Conservation (phyloP, 2,797 vertebrate genomes). For the Acanthornis magna region DNA sequence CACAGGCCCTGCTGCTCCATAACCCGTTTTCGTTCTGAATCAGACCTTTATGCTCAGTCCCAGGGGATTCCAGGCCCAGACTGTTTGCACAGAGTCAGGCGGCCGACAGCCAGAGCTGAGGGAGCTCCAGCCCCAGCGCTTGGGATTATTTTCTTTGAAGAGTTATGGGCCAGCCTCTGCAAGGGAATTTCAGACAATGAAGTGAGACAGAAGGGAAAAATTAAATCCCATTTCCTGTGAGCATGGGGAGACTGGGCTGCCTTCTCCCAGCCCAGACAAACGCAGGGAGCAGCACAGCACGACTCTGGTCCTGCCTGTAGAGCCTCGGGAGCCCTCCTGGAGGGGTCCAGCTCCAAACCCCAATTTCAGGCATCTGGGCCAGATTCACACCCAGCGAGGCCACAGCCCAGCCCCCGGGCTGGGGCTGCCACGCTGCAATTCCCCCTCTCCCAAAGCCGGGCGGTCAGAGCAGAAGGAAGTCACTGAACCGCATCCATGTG, state of each 20-base stretch:
- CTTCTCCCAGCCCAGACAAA: background rate
- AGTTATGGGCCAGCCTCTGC: background rate
- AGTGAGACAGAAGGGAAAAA: conserved; percentile 12
- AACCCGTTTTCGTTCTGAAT: background rate
- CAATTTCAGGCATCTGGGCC: background rate
- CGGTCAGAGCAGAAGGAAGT: background rate
- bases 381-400: fast-evolving
- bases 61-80: background rate
- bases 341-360: background rate
- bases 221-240: background rate
- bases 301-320: fast-evolving
- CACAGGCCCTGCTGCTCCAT: background rate
- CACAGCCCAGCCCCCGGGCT: background rate
- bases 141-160: background rate
- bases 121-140: background rate
- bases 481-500: fast-evolving
- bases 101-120: background rate
- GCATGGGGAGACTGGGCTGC: background rate
- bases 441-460: background rate
- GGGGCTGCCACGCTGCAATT: background rate
- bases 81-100: conserved; percentile 42
- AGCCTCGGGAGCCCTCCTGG: background rate
- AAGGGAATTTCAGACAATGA: conserved; percentile 42
- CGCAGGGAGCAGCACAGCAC: fast-evolving
- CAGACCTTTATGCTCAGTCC: conserved; percentile 26